phyloP scores from a whole-genome alignment of 2,113 vertebrate genomes.

The Myrmophylax atrothorax region DNA sequence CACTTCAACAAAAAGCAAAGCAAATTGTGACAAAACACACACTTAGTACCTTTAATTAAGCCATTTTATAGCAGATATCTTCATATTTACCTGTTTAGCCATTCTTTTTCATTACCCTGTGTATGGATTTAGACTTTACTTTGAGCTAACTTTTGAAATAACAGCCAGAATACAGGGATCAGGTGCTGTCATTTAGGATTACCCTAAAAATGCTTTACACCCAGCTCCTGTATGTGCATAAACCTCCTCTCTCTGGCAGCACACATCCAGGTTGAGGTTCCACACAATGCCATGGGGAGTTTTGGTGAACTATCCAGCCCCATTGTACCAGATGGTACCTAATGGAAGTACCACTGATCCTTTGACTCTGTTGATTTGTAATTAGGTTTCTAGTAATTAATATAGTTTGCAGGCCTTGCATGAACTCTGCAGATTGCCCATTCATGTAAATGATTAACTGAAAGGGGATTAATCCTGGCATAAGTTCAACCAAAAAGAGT shows the following conservation, averaged over 20 bases:
- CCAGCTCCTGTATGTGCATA: neutral
- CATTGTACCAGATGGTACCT: slow-evolving; percentile 55
- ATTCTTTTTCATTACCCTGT: neutral
- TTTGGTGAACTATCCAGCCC: neutral
- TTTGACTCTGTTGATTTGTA: slow-evolving; percentile 53
- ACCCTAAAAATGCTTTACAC: neutral
- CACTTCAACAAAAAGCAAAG: neutral
- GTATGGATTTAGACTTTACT: neutral
- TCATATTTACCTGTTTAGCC: neutral
- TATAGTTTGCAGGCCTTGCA: slow-evolving; percentile 59
- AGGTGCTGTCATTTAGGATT: neutral
- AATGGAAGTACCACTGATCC: slow-evolving; percentile 54
- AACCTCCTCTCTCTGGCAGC: neutral
- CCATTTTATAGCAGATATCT: neutral
- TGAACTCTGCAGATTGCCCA: slow-evolving; percentile 60
- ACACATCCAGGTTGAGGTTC: neutral
- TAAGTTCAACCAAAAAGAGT: slow-evolving; percentile 44
- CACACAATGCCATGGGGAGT: neutral
- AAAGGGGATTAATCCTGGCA: slow-evolving; percentile 51
- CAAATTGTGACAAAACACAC: neutral
- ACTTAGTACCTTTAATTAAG: neutral
- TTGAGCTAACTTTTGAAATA: neutral
- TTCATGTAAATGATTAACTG: slow-evolving; percentile 63
- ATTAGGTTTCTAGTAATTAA: slow-evolving; percentile 65
- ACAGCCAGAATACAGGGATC: neutral